phyloP scores from a whole-genome alignment of 2,888 invertebrate genomes.

The Sisyra nigra region DNA sequence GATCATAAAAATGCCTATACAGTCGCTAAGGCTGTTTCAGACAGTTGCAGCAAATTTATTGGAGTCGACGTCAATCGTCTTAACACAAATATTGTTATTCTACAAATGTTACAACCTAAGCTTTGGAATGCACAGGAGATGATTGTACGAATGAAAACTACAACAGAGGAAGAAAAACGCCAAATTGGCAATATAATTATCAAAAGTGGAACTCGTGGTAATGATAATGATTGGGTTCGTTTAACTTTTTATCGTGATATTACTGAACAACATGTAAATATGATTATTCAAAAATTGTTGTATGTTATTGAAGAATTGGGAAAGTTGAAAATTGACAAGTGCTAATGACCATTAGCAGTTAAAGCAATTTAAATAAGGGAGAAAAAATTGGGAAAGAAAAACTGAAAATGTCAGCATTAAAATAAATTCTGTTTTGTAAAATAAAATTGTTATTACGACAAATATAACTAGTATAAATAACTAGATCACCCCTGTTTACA shows the following conservation, averaged over 20 bases:
- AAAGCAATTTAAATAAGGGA: too few relatives aligned
- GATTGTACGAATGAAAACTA: slow-evolving; percentile 30
- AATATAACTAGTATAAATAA: too few relatives aligned
- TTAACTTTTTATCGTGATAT: slow-evolving; percentile 59
- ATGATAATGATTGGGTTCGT: slow-evolving; percentile 41
- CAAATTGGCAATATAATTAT: slow-evolving; percentile 28
- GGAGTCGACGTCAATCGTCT: slow-evolving; percentile 41
- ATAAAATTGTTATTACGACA: too few relatives aligned
- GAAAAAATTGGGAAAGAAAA: too few relatives aligned
- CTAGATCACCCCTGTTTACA: too few relatives aligned
- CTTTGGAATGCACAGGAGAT: slow-evolving; percentile 37
- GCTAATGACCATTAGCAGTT: too few relatives aligned
- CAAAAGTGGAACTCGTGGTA: slow-evolving; percentile 39
- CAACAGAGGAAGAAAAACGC: slow-evolving; percentile 32
- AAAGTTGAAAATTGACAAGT: slow-evolving; percentile 4
- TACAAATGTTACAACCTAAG: slow-evolving; percentile 34
- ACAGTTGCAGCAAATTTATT: slow-evolving; percentile 40
- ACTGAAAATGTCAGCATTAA: too few relatives aligned
- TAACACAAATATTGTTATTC: slow-evolving; percentile 62
- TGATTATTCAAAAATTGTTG: slow-evolving; percentile 52
- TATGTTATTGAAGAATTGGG: slow-evolving; percentile 50
- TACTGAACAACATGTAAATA: slow-evolving; percentile 43
- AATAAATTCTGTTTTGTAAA: too few relatives aligned
- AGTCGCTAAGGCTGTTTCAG: slow-evolving; percentile 49
- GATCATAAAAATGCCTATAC: slow-evolving; percentile 58